These are phyloP conservation scores for Natator depressus DNA, from an alignment of 2,113 vertebrate genomes.

Conservation along the genomic window DNA sequence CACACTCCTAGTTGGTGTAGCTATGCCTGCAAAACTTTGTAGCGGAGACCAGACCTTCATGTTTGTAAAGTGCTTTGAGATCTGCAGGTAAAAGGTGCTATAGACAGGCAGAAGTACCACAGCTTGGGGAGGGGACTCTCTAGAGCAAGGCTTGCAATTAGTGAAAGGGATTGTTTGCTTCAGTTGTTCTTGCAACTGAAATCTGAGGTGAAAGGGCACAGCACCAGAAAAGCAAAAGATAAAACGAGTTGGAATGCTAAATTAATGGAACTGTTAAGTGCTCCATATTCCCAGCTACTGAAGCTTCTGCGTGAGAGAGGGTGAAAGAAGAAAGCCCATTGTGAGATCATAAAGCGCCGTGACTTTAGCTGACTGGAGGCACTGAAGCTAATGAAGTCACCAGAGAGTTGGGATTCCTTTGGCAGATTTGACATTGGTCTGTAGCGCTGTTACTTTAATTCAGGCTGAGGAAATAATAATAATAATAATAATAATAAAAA, in stretches of 20 bases:
- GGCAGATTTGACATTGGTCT: constrained; percentile 28
- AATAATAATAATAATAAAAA: not conserved
- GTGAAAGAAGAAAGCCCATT: not conserved
- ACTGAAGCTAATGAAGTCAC: constrained; percentile 74
- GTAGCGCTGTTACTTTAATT: not conserved
- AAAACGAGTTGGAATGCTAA: not conserved
- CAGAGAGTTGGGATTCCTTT: constrained; percentile 68
- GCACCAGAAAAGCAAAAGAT: constrained; percentile 23
- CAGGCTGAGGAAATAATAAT: constrained; percentile 1
- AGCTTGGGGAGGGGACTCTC: not conserved
- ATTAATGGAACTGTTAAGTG: constrained; percentile 45
- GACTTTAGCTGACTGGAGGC: constrained; percentile 63
- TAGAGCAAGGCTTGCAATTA: not conserved
- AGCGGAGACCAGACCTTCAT: not conserved
- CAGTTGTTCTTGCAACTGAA: rapidly evolving
- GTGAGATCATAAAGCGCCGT: not conserved
- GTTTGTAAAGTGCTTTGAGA: not conserved
- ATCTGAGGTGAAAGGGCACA: not conserved
- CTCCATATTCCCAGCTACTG: constrained; percentile 60
- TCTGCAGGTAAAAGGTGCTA: not conserved
- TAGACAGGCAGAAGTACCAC: not conserved
- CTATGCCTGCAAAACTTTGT: not conserved
- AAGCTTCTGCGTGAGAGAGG: constrained; percentile 32
- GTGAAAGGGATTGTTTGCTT: not conserved
- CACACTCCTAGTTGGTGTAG: not conserved